Percentiles rank a stretch among this genome's conserved stretches.
Conservation (phyloP, 2,888 invertebrate genomes). For the Ophion slaviceki region DNA sequence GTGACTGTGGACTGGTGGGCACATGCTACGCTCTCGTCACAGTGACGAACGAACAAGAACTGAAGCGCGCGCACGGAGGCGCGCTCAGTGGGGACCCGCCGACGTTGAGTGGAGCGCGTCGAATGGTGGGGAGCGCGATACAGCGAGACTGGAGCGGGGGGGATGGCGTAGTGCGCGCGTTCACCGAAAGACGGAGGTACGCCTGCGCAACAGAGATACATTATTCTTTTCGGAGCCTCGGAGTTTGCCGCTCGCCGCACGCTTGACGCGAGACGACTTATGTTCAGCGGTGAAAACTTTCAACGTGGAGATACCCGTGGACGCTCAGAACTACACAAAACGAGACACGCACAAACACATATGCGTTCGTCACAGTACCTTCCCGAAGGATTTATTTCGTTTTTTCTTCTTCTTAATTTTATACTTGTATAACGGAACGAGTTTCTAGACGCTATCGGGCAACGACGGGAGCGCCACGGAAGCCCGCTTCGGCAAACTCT, state of each 20-base stretch:
- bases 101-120: background rate
- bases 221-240: background rate
- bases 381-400: background rate
- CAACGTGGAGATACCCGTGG: background rate
- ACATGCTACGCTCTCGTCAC: slow-evolving; percentile 77
- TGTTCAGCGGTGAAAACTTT: background rate
- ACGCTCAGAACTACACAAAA: background rate
- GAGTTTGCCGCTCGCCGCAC: slow-evolving; percentile 1
- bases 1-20: slow-evolving; percentile 78
- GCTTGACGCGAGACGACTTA: background rate
- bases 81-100: background rate
- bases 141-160: background rate
- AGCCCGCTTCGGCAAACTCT: background rate
- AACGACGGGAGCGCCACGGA: slow-evolving; percentile 8
- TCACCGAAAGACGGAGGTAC: slow-evolving; percentile 1
- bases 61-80: slow-evolving; percentile 50
- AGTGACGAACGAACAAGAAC: slow-evolving; percentile 69
- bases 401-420: background rate
- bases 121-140: background rate
- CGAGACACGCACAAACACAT: background rate
- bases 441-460: background rate
- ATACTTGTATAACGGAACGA: background rate
- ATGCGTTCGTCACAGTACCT: background rate
- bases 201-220: background rate
- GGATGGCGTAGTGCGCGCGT: background rate